phyloP scores from a whole-genome alignment of 2,888 invertebrate species.

The Chloroclystis v-ata region DNA sequence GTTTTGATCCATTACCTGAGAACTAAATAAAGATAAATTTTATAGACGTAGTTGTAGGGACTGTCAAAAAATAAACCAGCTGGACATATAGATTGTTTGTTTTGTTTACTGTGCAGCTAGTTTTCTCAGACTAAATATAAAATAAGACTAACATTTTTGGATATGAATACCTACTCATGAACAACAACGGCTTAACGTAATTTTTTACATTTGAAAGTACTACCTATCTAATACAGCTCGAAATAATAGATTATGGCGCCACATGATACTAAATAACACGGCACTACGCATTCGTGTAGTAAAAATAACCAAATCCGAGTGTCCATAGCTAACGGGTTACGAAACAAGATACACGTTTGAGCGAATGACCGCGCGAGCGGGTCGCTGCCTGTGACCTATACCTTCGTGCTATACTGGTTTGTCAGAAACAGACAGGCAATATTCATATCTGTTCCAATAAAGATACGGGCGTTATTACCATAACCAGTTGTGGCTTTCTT shows the following conservation, averaged over 20 bases:
- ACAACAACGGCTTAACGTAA: too few relatives aligned
- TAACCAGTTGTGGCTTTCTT: slow-evolving; percentile 46
- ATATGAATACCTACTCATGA: too few relatives aligned
- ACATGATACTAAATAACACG: too few relatives aligned
- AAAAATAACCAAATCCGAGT: slow-evolving; percentile 15
- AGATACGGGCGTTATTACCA: slow-evolving; percentile 39
- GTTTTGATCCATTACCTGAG: slow-evolving; percentile 6
- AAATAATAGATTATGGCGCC: too few relatives aligned
- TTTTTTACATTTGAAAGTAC: too few relatives aligned
- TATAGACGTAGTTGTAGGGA: too few relatives aligned
- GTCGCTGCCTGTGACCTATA: slow-evolving; percentile 68
- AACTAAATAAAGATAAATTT: not conserved
- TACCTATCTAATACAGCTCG: too few relatives aligned
- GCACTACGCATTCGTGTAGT: not conserved
- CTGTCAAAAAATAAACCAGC: too few relatives aligned
- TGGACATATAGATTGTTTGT: too few relatives aligned
- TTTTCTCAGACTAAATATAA: too few relatives aligned
- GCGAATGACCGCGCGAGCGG: slow-evolving; percentile 47
- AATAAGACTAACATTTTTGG: too few relatives aligned
- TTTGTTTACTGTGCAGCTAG: too few relatives aligned
- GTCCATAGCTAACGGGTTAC: slow-evolving; percentile 37
- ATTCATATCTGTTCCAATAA: slow-evolving; percentile 38
- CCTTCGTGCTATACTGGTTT: slow-evolving; percentile 67
- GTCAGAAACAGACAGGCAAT: slow-evolving; percentile 30
- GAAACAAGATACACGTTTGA: slow-evolving; percentile 45